phyloP scores from a whole-genome alignment of 2,113 vertebrate species.

The Gallinago paraguaiae region DNA sequence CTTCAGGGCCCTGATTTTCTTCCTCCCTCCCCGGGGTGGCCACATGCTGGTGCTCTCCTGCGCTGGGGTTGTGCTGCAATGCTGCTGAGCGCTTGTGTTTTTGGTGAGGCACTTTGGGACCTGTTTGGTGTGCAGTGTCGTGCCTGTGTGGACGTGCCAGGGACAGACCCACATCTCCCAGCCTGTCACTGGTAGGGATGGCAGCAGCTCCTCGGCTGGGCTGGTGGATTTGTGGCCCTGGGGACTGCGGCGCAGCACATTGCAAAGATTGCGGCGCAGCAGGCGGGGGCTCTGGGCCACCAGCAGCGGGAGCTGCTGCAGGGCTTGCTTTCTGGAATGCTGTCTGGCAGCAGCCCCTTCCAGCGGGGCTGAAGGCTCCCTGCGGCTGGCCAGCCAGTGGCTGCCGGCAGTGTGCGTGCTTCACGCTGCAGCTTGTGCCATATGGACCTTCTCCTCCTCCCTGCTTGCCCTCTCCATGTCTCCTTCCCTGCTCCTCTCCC shows the following conservation, averaged over 20 bases:
- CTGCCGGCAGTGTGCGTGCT: neutral
- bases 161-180: neutral
- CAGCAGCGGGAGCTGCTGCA: constrained; percentile 13
- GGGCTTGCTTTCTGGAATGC: constrained; percentile 1
- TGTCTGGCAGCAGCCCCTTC: constrained; percentile 19
- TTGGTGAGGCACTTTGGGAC: neutral
- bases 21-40: neutral
- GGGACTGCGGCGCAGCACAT: neutral
- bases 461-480: constrained; percentile 55
- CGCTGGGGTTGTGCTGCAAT: neutral
- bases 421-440: constrained; percentile 2
- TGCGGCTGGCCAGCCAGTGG: neutral
- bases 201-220: neutral
- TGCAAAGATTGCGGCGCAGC: neutral
- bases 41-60: rapidly evolving
- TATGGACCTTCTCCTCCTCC: constrained; percentile 66
- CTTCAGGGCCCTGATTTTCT: rapidly evolving
- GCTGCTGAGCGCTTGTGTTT: neutral
- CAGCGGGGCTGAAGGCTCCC: neutral
- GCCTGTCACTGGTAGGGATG: rapidly evolving
- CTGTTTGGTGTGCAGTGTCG: rapidly evolving
- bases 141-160: rapidly evolving
- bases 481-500: neutral
- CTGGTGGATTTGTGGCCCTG: neutral
- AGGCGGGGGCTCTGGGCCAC: neutral